Evolutionary conservation across 2,888 invertebrate genomes (phyloP), one percentile per base, ranked within the genome.

Genomic region (Gryllus longicercus): DNA sequence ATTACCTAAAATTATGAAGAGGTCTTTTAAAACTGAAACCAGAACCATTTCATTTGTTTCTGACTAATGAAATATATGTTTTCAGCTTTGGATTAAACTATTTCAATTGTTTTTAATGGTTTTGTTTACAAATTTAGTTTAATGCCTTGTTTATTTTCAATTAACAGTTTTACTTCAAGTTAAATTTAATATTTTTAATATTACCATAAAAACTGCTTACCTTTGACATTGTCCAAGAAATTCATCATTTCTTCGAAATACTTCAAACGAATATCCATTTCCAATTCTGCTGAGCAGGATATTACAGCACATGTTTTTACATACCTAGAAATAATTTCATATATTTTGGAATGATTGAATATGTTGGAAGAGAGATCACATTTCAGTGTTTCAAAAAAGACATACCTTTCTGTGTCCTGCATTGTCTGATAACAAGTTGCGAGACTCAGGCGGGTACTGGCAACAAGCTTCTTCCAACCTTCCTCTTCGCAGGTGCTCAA

Each of bases 181-280:
- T 38, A 38, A 38, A 38, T 38, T 38, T 8, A 8, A 3, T 23
- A 21, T 74, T 25, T 16, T 51, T 51, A 75, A 10, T 49, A 50
- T 76, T 14, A 75, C 50, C 51, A 12, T 74, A 23, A 38, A 51
- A 77, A 81, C 81, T 80, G 81, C 80, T 74, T 75, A 77, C 50
- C n/a, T 75, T 74, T 2, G 91, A 86, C 81, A 75, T 89, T 88
- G 84, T 90, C 90, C 81, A 92, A 89, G 2, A 91, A 91, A 79
- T 92, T 93, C 84, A 92, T 89, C 91, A 96, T 94, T 85, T 96
- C 95, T 84, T 95, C 94, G 86, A 94, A 95, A 86, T 95, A 95
- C 82, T 92, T 91, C 84, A 92, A 91, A 85, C 94, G 91, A 84
- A 92, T 91, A 83, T 94, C 90, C 81, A 92, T 91, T 85, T 94